phyloP scores from a whole-genome alignment of 1,140 invertebrate genomes.

The Sitodiplosis mosellana region DNA sequence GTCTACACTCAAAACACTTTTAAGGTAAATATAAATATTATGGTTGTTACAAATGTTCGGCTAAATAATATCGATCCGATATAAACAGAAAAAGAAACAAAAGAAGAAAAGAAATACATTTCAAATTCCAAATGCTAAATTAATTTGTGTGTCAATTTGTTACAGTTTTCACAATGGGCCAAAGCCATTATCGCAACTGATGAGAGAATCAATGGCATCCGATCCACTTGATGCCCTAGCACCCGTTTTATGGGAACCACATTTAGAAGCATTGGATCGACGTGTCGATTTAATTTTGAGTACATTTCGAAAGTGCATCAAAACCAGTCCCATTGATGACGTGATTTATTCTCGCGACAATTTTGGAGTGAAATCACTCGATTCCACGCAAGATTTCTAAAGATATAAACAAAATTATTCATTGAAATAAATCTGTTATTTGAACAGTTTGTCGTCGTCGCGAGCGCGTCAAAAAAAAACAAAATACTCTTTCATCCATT shows the following conservation, averaged over 20 bases:
- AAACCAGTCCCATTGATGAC: too few relatives aligned
- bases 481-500: too few relatives aligned
- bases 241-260: slow-evolving; percentile 78
- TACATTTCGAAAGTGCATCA: slow-evolving; percentile 52
- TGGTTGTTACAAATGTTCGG: too few relatives aligned
- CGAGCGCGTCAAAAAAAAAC: too few relatives aligned
- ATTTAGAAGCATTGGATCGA: slow-evolving; percentile 74
- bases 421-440: too few relatives aligned
- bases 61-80: too few relatives aligned
- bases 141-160: background rate
- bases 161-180: slow-evolving; percentile 59
- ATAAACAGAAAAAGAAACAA: too few relatives aligned
- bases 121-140: background rate
- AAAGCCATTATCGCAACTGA: slow-evolving; percentile 45
- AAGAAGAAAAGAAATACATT: background rate
- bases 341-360: too few relatives aligned
- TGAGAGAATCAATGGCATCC: slow-evolving; percentile 49
- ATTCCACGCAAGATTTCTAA: too few relatives aligned
- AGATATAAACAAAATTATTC: too few relatives aligned
- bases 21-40: background rate
- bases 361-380: too few relatives aligned
- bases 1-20: background rate
- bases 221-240: slow-evolving; percentile 65
- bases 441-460: too few relatives aligned
- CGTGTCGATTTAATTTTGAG: slow-evolving; percentile 59